Conservation (phyloP, 2,113 vertebrate species). For the Tiliqua scincoides region DNA sequence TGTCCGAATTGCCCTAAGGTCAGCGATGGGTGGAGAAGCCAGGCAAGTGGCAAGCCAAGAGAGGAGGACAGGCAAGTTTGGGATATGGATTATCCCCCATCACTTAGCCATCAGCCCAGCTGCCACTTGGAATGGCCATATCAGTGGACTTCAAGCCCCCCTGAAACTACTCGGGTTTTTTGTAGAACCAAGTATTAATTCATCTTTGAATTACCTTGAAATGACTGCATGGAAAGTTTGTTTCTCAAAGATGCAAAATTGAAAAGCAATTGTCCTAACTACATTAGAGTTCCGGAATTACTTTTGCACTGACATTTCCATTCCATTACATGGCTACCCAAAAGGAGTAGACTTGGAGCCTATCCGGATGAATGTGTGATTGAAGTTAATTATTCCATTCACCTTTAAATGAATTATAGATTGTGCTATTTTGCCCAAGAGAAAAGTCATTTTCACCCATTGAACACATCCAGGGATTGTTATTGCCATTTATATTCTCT, state of each 20-base stretch:
- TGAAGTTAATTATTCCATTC: slow-evolving; percentile 29
- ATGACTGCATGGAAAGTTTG: slow-evolving; percentile 5
- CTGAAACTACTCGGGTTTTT: background rate
- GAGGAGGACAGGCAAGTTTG: too few species aligned
- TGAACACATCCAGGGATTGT: slow-evolving; percentile 21
- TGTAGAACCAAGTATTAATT: slow-evolving; percentile 18
- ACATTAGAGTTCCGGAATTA: slow-evolving; percentile 14
- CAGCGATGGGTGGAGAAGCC: too few species aligned
- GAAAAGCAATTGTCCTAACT: slow-evolving; percentile 6
- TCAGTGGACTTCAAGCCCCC: too few species aligned
- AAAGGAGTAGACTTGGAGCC: slow-evolving; percentile 2
- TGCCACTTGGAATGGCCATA: too few species aligned
- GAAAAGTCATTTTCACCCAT: slow-evolving; percentile 27
- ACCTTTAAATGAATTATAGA: slow-evolving; percentile 37
- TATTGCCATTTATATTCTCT: slow-evolving; percentile 19
- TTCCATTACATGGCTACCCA: slow-evolving; percentile 9
- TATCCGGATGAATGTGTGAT: background rate
- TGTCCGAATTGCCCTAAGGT: too few species aligned
- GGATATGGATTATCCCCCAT: too few species aligned
- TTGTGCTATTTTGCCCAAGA: slow-evolving; percentile 34
- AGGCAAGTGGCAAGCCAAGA: too few species aligned
- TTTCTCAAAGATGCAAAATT: slow-evolving; percentile 24
- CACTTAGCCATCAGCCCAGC: too few species aligned
- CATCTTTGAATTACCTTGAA: slow-evolving; percentile 8
- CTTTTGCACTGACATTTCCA: slow-evolving; percentile 22